Base-by-base conservation (phyloP, 2,888 invertebrate species). In the Anagyrus pseudococci region DNA sequence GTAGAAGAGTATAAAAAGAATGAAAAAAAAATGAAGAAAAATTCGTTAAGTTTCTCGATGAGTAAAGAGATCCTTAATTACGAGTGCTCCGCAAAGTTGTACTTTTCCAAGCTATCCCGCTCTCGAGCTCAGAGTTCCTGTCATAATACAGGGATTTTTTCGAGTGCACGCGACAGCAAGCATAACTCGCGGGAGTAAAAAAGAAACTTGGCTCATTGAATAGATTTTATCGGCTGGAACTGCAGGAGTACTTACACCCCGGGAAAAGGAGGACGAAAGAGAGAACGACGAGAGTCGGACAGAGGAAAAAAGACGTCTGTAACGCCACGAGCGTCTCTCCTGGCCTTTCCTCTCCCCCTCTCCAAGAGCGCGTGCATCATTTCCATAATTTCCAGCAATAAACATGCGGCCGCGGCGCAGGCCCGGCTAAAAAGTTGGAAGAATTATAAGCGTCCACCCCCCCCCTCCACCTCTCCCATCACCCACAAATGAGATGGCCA, bases 151-250 rank as follows among this genome's bases (percentile, higher is more conserved):
- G 19, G 20, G 48, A 58, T 58, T 53, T 58, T 37, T 8, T 19
- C 40, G n/a, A 46, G 52, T 20, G 50, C 33, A 25, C 41, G 40
- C 40, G 55, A 63, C 44, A 58, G 46, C 26, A 26, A 29, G 52
- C 46, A 58, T 50, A 55, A 64, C 46, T 63, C 46, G 54, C 13
- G 22, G 17, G 8, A 17, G 40, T 10, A 53, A 58, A 49, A 62
- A 58, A 55, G 26, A 58, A 56, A 46, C 49, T 55, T 50, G 63
- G 58, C 58, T 55, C 55, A 59, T 59, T 58, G 55, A 59, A 59
- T 59, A 64, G 63, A 64, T 64, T 59, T 59, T 64, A 59, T 64
- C 59, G 58, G 46, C 19, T 55, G 56, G 58, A 63, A 50, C 58
- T 46, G 55, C 54, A 44, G 58, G 22, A 63, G 53, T 48, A 54